A percentile compares a stretch with the other conserved stretches of the same genome.
phyloP scores from a whole-genome alignment of 2,888 invertebrate species.

The Buathra laborator region DNA sequence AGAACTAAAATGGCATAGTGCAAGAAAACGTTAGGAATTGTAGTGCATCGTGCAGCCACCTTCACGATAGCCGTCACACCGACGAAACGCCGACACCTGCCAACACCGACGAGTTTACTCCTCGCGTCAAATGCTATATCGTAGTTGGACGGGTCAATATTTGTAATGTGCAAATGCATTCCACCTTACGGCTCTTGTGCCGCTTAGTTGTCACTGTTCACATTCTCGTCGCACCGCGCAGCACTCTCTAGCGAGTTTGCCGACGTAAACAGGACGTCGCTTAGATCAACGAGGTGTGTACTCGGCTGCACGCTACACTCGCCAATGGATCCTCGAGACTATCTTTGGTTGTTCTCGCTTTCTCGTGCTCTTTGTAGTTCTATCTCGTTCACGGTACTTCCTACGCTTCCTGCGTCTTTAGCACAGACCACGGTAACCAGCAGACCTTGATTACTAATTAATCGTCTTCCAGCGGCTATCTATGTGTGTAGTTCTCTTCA shows the following conservation, averaged over 20 bases:
- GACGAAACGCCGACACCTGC: conserved; percentile 57
- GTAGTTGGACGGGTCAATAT: conserved; percentile 67
- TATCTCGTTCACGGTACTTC: conserved; percentile 23
- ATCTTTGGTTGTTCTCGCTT: conserved; percentile 40
- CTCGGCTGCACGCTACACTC: conserved; percentile 41
- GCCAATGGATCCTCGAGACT: conserved; percentile 41
- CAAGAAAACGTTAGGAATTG: background rate
- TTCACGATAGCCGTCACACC: conserved; percentile 19
- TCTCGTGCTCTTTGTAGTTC: conserved; percentile 9
- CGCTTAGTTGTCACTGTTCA: conserved; percentile 52
- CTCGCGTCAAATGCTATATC: conserved; percentile 31
- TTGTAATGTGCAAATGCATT: conserved; percentile 73
- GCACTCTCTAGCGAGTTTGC: conserved; percentile 37
- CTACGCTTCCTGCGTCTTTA: conserved; percentile 45
- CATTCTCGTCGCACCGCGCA: conserved; percentile 20
- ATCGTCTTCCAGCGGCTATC: conserved; percentile 41
- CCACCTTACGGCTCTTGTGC: conserved; percentile 56
- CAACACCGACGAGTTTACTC: conserved; percentile 66
- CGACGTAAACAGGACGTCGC: conserved; percentile 52
- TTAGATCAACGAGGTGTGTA: conserved; percentile 66
- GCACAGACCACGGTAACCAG: conserved; percentile 49
- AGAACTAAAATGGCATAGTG: conserved; percentile 11
- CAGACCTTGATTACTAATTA: conserved; percentile 60
- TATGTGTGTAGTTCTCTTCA: conserved; percentile 9
- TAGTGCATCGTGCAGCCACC: conserved; percentile 26